These are phyloP conservation scores for Cottus gobio DNA, from an alignment of 2,113 vertebrate genomes.

Conservation along the genomic window DNA sequence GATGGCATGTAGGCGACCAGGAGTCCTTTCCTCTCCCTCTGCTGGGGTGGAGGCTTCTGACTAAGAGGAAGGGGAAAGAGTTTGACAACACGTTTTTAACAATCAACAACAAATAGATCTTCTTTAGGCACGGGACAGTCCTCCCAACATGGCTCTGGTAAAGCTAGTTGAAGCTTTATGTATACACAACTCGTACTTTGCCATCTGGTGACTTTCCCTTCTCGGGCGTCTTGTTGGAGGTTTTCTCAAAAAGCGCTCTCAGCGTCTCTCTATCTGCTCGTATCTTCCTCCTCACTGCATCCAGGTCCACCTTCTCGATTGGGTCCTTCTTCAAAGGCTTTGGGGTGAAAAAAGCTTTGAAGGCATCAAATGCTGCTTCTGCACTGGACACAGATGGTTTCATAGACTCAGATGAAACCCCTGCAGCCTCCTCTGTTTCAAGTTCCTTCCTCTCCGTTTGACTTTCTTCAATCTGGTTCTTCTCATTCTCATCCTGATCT, in stretches of 20 bases:
- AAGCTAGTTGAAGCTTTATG: not conserved
- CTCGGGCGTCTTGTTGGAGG: conserved; percentile 75
- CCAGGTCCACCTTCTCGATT: conserved; percentile 84
- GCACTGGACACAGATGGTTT: conserved; percentile 71
- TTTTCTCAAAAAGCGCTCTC: conserved; percentile 89
- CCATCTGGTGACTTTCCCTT: conserved; percentile 57
- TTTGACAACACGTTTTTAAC: not conserved
- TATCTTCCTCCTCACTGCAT: conserved; percentile 88
- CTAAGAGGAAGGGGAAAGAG: conserved; percentile 27
- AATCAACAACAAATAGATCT: not conserved
- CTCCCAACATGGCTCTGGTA: not conserved
- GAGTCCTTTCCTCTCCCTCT: conserved; percentile 92
- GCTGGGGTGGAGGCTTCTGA: conserved; percentile 60
- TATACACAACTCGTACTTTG: conserved; percentile 70
- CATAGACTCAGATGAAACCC: not conserved
- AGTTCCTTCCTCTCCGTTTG: conserved; percentile 58
- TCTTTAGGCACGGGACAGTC: not conserved
- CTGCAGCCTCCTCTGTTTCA: conserved; percentile 30
- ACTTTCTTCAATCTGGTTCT: conserved; percentile 67
- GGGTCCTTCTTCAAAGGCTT: conserved; percentile 88
- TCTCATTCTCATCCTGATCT: conserved; percentile 30
- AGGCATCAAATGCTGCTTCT: conserved; percentile 91
- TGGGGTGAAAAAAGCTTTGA: conserved; percentile 92
- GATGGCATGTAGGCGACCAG: conserved; percentile 92
- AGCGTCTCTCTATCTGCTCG: conserved; percentile 88